These are phyloP conservation scores for Pandemis heparana DNA, from an alignment of 2,888 invertebrate genomes.

Conservation along the genomic window DNA sequence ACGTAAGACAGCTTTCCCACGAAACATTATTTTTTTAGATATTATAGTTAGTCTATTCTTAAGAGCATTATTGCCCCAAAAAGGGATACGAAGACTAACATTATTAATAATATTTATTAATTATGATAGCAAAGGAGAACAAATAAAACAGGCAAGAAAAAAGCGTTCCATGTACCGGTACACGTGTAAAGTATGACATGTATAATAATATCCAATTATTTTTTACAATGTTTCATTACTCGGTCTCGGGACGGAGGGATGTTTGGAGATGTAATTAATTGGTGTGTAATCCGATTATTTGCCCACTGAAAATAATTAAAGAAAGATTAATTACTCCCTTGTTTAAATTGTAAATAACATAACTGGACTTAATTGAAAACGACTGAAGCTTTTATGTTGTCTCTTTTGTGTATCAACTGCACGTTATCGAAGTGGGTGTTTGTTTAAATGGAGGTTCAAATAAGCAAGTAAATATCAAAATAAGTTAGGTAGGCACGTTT, in stretches of 20 bases:
- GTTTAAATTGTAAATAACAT: slow-evolving; percentile 7
- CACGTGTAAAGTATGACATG: slow-evolving; percentile 3
- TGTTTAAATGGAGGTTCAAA: neutral
- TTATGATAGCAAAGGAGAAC: neutral
- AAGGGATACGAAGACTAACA: neutral
- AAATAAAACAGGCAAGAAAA: slow-evolving; percentile 1
- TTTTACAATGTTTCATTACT: slow-evolving; percentile 9
- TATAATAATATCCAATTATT: slow-evolving; percentile 10
- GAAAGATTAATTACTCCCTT: slow-evolving; percentile 15
- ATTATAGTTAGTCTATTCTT: neutral
- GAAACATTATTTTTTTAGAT: neutral
- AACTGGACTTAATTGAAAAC: slow-evolving; percentile 3
- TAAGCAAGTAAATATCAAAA: neutral
- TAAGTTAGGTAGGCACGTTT: neutral
- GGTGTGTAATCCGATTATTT: slow-evolving; percentile 31
- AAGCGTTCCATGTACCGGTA: neutral
- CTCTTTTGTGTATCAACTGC: neutral
- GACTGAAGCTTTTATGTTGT: neutral
- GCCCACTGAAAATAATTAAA: slow-evolving; percentile 25
- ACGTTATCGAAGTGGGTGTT: too few relatives aligned
- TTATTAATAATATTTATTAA: neutral
- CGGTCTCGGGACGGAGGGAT: slow-evolving; percentile 3
- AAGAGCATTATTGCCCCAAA: neutral
- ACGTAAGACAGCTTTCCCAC: neutral
- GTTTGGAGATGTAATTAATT: slow-evolving; percentile 25